Conservation (phyloP, 2,797 vertebrate genomes). For the Poliocrania exsul region DNA sequence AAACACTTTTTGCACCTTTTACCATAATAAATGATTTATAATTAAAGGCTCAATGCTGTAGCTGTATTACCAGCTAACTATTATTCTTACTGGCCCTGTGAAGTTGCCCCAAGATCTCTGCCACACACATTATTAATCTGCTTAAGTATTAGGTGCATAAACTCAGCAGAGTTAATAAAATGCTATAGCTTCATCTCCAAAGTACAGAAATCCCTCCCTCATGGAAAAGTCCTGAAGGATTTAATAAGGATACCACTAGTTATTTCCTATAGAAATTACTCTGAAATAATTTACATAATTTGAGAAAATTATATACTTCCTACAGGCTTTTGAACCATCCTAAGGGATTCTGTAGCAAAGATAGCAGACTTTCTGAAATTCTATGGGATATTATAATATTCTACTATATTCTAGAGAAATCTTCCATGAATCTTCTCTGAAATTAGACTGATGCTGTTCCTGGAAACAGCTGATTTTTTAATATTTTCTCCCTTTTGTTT, state of each 20-base stretch:
- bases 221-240: conserved; percentile 68
- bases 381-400: conserved; percentile 28
- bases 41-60: conserved; percentile 25
- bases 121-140: conserved; percentile 57
- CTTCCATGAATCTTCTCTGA: conserved; percentile 1
- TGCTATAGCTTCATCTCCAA: conserved; percentile 56
- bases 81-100: conserved; percentile 43
- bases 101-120: conserved; percentile 41
- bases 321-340: conserved; percentile 61
- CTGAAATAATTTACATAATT: conserved; percentile 70
- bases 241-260: conserved; percentile 66
- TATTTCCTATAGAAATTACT: conserved; percentile 70
- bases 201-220: conserved; percentile 61
- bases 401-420: conserved; percentile 24
- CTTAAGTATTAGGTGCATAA: conserved; percentile 56
- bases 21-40: conserved; percentile 3
- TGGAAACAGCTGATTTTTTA: neutral
- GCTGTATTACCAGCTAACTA: neutral
- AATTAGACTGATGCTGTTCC: neutral
- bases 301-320: conserved; percentile 62
- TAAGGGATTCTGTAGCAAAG: conserved; percentile 58
- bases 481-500: neutral
- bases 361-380: conserved; percentile 5
- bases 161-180: conserved; percentile 59
- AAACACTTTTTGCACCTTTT: neutral